A percentile compares a stretch with the other conserved stretches of the same genome.
These are phyloP conservation scores for Electrophaes corylata DNA, from an alignment of 2,888 invertebrate species.

Conservation along the genomic window DNA sequence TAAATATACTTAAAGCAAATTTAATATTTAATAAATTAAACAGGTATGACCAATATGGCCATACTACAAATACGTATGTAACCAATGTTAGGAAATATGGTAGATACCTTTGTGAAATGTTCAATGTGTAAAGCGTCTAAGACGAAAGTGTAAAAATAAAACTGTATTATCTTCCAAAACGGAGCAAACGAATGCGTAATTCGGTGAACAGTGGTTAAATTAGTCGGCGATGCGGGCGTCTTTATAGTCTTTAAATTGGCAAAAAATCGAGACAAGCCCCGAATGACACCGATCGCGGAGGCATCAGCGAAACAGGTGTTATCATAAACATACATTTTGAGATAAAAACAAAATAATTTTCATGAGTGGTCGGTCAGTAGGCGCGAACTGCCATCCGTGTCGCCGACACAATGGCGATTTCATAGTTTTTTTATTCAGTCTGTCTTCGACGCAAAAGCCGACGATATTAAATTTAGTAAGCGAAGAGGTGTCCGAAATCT, in stretches of 20 bases:
- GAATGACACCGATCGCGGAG: slow-evolving; percentile 82
- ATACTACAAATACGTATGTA: background rate
- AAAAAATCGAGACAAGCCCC: slow-evolving; percentile 80
- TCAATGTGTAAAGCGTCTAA: background rate
- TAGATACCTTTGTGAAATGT: background rate
- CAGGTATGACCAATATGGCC: background rate
- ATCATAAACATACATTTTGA: slow-evolving; percentile 84
- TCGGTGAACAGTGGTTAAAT: slow-evolving; percentile 81
- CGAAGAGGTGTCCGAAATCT: slow-evolving; percentile 84
- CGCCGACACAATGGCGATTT: slow-evolving; percentile 83
- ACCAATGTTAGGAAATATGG: background rate
- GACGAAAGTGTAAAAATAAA: slow-evolving; percentile 26
- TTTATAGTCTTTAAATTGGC: slow-evolving; percentile 83
- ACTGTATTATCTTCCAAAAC: slow-evolving; percentile 19
- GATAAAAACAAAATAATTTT: slow-evolving; percentile 84
- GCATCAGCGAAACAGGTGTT: slow-evolving; percentile 84
- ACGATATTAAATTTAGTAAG: slow-evolving; percentile 84
- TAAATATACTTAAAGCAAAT: slow-evolving; percentile 2
- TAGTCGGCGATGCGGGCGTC: slow-evolving; percentile 82
- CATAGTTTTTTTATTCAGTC: slow-evolving; percentile 76
- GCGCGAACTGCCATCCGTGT: slow-evolving; percentile 82
- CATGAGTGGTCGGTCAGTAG: slow-evolving; percentile 81
- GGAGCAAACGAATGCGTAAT: slow-evolving; percentile 68
- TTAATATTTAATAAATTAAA: slow-evolving; percentile 7
- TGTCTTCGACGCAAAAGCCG: slow-evolving; percentile 77